Percentiles rank a stretch among this genome's conserved stretches.
These are phyloP conservation scores for Caenorhabditis doughertyi DNA, from an alignment of 2,888 invertebrate genomes.

Conservation along the genomic window DNA sequence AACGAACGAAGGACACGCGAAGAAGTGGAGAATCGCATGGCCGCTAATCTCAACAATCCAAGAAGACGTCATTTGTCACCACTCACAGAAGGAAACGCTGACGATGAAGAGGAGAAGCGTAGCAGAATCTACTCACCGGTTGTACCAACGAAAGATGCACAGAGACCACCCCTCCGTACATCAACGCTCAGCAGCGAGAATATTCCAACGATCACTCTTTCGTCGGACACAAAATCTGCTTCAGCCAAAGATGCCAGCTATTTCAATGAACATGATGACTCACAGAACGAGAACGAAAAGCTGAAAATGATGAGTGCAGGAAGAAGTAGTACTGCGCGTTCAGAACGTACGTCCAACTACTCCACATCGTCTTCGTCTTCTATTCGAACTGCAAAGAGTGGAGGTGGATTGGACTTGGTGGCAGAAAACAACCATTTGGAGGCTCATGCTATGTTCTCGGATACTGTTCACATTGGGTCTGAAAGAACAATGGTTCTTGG, in stretches of 20 bases:
- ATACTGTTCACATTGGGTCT: slow-evolving; percentile 53
- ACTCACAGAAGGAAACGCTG: slow-evolving; percentile 13
- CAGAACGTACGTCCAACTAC: background rate
- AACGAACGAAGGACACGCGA: slow-evolving; percentile 4
- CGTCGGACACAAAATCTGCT: slow-evolving; percentile 55
- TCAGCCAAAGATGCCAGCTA: background rate
- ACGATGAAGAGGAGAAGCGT: slow-evolving; percentile 44
- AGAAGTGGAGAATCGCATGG: slow-evolving; percentile 28
- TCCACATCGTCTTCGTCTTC: slow-evolving; percentile 1
- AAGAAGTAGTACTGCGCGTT: slow-evolving; percentile 1
- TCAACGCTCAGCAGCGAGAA: slow-evolving; percentile 5
- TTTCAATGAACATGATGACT: background rate
- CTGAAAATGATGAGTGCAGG: slow-evolving; percentile 23
- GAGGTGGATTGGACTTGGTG: slow-evolving; percentile 48
- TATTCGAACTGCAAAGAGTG: slow-evolving; percentile 32
- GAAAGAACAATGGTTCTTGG: slow-evolving; percentile 34
- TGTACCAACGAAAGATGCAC: slow-evolving; percentile 35
- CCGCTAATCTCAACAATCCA: slow-evolving; percentile 13
- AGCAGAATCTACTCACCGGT: slow-evolving; percentile 43
- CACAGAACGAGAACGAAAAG: slow-evolving; percentile 8
- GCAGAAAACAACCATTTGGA: slow-evolving; percentile 57
- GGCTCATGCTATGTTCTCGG: slow-evolving; percentile 62
- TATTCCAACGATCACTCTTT: slow-evolving; percentile 35
- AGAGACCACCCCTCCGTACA: slow-evolving; percentile 33
- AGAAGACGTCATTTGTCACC: slow-evolving; percentile 30